A percentile compares a stretch with the other conserved stretches of the same genome.
phyloP scores from a whole-genome alignment of 2,888 invertebrate genomes.

The Euzophera pinguis region DNA sequence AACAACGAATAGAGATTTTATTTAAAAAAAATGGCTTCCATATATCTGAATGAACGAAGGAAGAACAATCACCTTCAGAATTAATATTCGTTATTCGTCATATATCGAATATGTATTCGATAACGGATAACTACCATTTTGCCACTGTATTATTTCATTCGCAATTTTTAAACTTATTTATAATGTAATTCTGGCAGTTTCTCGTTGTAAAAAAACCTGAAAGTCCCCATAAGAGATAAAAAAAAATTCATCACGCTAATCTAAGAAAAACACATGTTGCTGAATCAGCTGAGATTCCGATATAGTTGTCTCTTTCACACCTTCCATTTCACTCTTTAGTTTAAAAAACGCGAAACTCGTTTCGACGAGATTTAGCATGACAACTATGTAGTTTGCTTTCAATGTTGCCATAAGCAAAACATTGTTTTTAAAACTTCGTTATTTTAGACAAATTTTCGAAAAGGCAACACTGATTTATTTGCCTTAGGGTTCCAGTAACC shows the following conservation, averaged over 20 bases:
- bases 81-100: too few relatives aligned
- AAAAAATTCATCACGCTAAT: neutral
- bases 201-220: neutral
- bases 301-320: conserved; percentile 1
- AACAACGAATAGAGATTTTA: too few relatives aligned
- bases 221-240: neutral
- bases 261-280: conserved; percentile 3
- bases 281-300: conserved; percentile 10
- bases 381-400: neutral
- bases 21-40: too few relatives aligned
- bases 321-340: neutral
- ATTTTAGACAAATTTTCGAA: neutral
- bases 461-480: conserved; percentile 1
- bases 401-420: neutral
- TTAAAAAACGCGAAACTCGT: neutral
- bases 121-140: too few relatives aligned
- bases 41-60: too few relatives aligned
- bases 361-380: neutral
- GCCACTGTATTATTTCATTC: too few relatives aligned
- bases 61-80: too few relatives aligned
- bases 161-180: too few relatives aligned
- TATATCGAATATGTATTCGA: too few relatives aligned
- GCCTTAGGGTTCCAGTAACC: neutral
- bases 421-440: neutral
- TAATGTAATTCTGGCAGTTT: too few relatives aligned